A percentile compares a stretch with the other conserved stretches of the same genome.
phyloP scores from a whole-genome alignment of 2,113 vertebrate species.

The Forbesichthys agassizii region DNA sequence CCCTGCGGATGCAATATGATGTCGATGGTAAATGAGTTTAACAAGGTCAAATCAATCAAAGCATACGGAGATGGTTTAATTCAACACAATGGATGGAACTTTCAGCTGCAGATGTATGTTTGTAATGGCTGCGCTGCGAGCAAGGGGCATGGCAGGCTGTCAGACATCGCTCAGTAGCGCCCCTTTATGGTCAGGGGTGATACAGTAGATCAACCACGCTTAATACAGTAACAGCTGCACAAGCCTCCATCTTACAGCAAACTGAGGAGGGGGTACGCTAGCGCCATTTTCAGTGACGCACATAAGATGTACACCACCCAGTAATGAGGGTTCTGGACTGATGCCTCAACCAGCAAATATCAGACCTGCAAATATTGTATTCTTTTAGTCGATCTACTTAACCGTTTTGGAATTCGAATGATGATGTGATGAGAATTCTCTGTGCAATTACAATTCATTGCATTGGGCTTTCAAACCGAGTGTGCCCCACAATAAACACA shows the following conservation, averaged over 20 bases:
- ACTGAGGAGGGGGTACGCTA: constrained; percentile 45
- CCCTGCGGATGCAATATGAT: constrained; percentile 46
- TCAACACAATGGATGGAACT: constrained; percentile 11
- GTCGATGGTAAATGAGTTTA: constrained; percentile 51
- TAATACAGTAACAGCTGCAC: constrained; percentile 71
- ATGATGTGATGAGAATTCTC: neutral
- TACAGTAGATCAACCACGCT: constrained; percentile 41
- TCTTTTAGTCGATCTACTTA: constrained; percentile 1
- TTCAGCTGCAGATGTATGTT: constrained; percentile 18
- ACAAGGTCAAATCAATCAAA: constrained; percentile 46
- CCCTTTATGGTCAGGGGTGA: constrained; percentile 60
- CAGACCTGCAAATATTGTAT: constrained; percentile 7
- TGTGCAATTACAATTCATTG: neutral
- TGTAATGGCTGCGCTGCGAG: constrained; percentile 16
- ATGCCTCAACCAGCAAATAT: neutral
- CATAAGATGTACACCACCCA: constrained; percentile 8
- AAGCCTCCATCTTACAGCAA: constrained; percentile 72
- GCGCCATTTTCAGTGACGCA: constrained; percentile 64
- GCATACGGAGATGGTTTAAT: constrained; percentile 35
- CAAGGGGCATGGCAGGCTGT: constrained; percentile 30
- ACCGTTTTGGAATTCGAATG: constrained; percentile 3
- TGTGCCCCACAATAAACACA: neutral
- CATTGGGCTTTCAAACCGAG: neutral
- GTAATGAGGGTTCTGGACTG: constrained; percentile 4
- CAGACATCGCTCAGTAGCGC: constrained; percentile 66